Percentiles rank a stretch among this genome's conserved stretches.
phyloP scores from a whole-genome alignment of 2,113 vertebrate species.

The Psophia crepitans region DNA sequence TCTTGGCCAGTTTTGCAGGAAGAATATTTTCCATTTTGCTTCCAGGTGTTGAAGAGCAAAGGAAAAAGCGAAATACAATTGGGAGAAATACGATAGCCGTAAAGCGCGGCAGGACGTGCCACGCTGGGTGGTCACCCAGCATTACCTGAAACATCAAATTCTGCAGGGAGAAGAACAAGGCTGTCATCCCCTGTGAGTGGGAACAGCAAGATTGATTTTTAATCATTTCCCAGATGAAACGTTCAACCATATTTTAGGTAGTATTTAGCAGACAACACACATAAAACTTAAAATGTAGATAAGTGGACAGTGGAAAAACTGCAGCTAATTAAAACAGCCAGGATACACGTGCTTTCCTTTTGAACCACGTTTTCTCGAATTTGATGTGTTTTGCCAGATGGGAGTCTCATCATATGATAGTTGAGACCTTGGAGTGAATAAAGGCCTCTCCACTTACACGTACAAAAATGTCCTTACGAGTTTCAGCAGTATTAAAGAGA shows the following conservation, averaged over 20 bases:
- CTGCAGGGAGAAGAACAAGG: neutral
- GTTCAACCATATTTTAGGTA: neutral
- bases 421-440: neutral
- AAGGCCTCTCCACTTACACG: neutral
- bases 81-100: neutral
- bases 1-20: neutral
- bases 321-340: neutral
- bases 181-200: neutral
- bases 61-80: neutral
- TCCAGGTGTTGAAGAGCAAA: neutral
- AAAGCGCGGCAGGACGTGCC: neutral
- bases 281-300: neutral
- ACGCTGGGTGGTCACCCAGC: neutral
- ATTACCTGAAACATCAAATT: neutral
- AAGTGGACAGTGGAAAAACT: neutral
- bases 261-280: neutral
- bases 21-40: neutral
- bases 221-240: neutral
- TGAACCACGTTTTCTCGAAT: neutral
- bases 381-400: neutral
- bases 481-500: neutral
- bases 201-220: neutral
- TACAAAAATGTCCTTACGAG: neutral
- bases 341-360: neutral
- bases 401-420: neutral